These are phyloP conservation scores for Heliconius erato DNA, from an alignment of 2,888 invertebrate genomes.

Conservation along the genomic window DNA sequence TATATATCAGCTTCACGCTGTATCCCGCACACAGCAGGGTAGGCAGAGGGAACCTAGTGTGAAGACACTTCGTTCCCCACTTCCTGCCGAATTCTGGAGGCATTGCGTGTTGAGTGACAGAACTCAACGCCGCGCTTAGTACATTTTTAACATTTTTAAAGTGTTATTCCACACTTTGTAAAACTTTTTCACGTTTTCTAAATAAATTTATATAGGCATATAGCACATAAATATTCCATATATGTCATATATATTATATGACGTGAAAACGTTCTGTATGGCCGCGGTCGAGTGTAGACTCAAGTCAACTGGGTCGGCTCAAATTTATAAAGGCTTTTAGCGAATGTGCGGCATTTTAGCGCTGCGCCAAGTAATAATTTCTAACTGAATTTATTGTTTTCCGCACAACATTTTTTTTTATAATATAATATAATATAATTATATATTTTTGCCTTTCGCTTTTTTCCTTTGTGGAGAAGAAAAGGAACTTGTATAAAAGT, in stretches of 20 bases:
- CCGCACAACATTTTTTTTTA: neutral
- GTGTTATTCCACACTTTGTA: too few relatives aligned
- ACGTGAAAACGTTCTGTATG: slow-evolving; percentile 13
- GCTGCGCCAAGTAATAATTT: slow-evolving; percentile 30
- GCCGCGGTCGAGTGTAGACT: slow-evolving; percentile 20
- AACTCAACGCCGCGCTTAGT: too few relatives aligned
- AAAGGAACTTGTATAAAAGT: neutral
- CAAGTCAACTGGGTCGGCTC: slow-evolving; percentile 37
- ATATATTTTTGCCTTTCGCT: neutral
- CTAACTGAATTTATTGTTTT: slow-evolving; percentile 7
- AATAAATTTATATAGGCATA: neutral
- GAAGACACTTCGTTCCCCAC: too few relatives aligned
- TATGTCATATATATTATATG: neutral
- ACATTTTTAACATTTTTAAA: too few relatives aligned
- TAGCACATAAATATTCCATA: neutral
- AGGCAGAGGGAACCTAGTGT: too few relatives aligned
- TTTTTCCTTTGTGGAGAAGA: neutral
- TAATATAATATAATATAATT: neutral
- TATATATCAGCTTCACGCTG: too few relatives aligned
- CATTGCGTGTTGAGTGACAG: too few relatives aligned
- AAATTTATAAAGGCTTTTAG: slow-evolving; percentile 45
- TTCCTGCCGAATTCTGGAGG: too few relatives aligned
- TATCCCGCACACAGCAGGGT: too few relatives aligned
- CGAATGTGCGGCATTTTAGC: slow-evolving; percentile 36
- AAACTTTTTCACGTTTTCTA: too few relatives aligned